Base-by-base conservation (phyloP, 2,797 vertebrate species). In the Gymnoscopelus microlampas region DNA sequence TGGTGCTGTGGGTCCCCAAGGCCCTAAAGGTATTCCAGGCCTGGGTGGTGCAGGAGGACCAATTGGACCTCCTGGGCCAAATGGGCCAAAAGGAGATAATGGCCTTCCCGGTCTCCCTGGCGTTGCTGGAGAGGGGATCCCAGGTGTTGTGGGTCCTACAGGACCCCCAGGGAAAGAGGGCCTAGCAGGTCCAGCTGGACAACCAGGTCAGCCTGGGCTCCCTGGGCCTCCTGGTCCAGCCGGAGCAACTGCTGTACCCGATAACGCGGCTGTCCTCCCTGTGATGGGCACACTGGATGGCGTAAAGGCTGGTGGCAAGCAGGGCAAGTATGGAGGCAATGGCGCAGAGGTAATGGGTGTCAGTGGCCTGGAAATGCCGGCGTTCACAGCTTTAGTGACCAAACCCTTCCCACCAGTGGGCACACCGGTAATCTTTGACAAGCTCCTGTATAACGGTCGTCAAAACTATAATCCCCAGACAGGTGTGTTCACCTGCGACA, bases 381-480 rank as follows among this genome's bases (percentile, higher is more conserved):
- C 97, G 0, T 99, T 99, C 74, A 99, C 98, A 0, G 98, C 97
- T 0, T 87, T 96, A 87, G 86, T 94, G 50, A 97, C 95, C 2
- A 95, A 94, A 1, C 96, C 98, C 0, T 99, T 98, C 80, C 98
- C 97, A 47, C 95, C 96, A 0, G 96, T 97, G 11, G 96, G 95
- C 29, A 93, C 94, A 47, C 96, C 98, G 0, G 93, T 99, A 19
- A 89, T 98, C 79, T 97, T 99, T 19, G 96, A 99, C 90, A 98
- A 97, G 88, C 89, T 99, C 61, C 89, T 99, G 61, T 98, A 99
- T 85, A 99, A 99, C 0, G 97, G 97, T 66, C 94, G 96, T 63
- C 97, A 98, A 90, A 98, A 97, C 92, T 99, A 98, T 91, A 97
- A 97, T 79, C 95, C 96, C 0, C 93, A 96, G 83, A 99, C 97